phyloP scores from a whole-genome alignment of 2,888 invertebrate species.

The Eulithis prunata region DNA sequence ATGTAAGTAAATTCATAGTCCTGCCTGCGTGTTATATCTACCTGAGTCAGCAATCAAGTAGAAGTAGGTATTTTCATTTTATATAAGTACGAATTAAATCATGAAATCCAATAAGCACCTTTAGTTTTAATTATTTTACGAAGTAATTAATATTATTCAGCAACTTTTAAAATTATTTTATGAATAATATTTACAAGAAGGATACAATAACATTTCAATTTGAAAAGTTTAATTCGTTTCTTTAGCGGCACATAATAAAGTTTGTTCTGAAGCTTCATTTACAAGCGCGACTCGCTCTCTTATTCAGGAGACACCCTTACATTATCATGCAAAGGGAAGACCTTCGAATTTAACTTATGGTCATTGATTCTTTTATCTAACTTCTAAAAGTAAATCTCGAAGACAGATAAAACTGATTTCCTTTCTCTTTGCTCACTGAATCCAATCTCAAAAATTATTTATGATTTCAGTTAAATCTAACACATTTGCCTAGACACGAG shows the following conservation, averaged over 20 bases:
- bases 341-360: conserved; percentile 43
- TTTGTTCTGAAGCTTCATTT: conserved; percentile 38
- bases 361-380: conserved; percentile 44
- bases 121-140: neutral
- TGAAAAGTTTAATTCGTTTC: conserved; percentile 8
- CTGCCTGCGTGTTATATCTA: too few relatives aligned
- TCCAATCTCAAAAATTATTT: conserved; percentile 7
- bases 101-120: neutral
- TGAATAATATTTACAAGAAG: too few relatives aligned
- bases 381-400: conserved; percentile 26
- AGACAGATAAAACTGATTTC: conserved; percentile 19
- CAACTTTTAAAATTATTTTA: too few relatives aligned
- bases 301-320: conserved; percentile 44
- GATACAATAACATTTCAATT: too few relatives aligned
- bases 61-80: too few relatives aligned
- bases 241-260: conserved; percentile 21
- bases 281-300: conserved; percentile 41
- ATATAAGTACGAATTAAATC: too few relatives aligned
- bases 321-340: conserved; percentile 46
- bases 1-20: too few relatives aligned
- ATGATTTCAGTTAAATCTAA: conserved; percentile 76
- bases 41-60: too few relatives aligned
- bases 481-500: conserved; percentile 84
- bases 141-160: neutral
- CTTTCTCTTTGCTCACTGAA: conserved; percentile 13